These are phyloP conservation scores for Pentalonia nigronervosa DNA, from an alignment of 1,140 invertebrate genomes.

Conservation along the genomic window DNA sequence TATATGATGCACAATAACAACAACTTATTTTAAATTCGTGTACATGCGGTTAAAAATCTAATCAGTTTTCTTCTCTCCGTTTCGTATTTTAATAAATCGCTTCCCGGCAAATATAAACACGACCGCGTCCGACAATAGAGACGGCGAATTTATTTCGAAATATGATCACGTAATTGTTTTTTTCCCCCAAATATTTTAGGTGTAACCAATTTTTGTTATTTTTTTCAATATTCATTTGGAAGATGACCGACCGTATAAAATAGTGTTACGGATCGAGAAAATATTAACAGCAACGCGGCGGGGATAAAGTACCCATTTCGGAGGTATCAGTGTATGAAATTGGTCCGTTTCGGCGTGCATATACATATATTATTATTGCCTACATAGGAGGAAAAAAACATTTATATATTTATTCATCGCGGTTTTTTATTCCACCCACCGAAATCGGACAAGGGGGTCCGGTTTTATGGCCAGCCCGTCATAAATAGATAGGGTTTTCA, in stretches of 20 bases:
- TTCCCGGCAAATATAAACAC: neutral
- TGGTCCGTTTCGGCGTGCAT: neutral
- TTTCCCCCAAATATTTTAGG: neutral
- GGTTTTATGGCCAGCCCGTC: constrained; percentile 4
- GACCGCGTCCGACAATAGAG: neutral
- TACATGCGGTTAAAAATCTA: neutral
- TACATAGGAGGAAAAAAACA: neutral
- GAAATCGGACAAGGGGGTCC: neutral
- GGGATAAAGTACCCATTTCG: neutral
- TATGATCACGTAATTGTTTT: neutral
- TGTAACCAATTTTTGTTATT: neutral
- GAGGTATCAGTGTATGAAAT: constrained; percentile 17
- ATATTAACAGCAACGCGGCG: neutral
- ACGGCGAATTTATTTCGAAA: neutral
- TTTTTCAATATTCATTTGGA: constrained; percentile 18
- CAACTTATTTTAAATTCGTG: neutral
- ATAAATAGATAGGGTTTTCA: constrained; percentile 26
- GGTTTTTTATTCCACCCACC: neutral
- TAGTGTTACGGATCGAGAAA: neutral
- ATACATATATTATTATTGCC: neutral
- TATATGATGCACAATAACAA: neutral
- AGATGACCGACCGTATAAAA: neutral
- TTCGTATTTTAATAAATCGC: neutral
- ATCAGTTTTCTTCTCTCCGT: neutral
- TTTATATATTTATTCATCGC: constrained; percentile 45